Evolutionary conservation across 2,888 invertebrate species (phyloP), one percentile per base, ranked within the genome.

Genomic region (Yponomeuta plumbellus): DNA sequence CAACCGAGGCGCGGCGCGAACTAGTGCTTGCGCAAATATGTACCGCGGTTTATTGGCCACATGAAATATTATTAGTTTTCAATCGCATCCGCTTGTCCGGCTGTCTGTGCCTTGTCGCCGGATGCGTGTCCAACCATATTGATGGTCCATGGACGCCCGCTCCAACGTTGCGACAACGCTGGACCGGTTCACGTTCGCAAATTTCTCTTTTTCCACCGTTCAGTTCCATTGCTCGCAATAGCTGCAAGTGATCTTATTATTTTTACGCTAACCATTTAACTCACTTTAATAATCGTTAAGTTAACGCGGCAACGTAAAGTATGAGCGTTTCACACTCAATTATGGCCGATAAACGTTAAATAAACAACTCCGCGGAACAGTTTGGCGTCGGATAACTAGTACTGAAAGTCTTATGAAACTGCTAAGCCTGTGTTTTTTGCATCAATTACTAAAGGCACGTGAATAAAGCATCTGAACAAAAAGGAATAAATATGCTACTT

Each of bases 101-200:
- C 75, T 76, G 76, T 78, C 78, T 77, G 73, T 73, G 77, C 74
- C 75, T 78, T 82, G 84, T 84, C 85, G 74, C 84, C 86, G 87
- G 86, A 87, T 85, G 83, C 79, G 73, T 77, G 80, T 81, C 81
- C 76, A 80, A 80, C 78, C 76, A 81, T 82, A 87, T 88, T 85
- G 85, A 88, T 87, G 81, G 84, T 78, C 80, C 83, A 52, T 64
- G 17, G 44, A 17, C 44, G 44, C 44, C 44, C 3, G 44, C 44
- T 3, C 44, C 44, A 52, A 52, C 44, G 44, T 52, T 52, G 44
- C 17, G 8, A 17, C 44, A 52, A 52, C 44, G 44, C 44, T 52
- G 44, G 44, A 52, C 44, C 44, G 44, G 44, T 52, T 52, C 44
- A 34, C 44, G 17, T 17, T 4, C 3, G 44, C 44, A 17, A 52